Evolutionary conservation across 2,888 invertebrate genomes (phyloP).

Genomic region (Tillus elongatus): DNA sequence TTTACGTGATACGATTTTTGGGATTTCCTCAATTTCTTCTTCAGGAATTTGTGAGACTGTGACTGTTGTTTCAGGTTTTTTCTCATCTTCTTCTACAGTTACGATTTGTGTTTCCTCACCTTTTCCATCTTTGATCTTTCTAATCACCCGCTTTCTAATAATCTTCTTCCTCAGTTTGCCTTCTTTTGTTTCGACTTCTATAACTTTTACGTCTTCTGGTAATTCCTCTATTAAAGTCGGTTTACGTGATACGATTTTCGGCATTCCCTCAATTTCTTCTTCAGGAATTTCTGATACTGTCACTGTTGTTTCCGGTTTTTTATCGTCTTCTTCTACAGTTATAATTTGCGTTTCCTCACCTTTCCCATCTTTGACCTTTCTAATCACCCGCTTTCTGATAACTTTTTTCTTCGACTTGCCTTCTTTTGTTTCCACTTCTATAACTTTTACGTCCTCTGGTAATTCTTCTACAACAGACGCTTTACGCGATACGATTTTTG

Average conservation of each 20-base stretch:
- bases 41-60: constrained; percentile 23
- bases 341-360: constrained; percentile 36
- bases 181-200: constrained; percentile 22
- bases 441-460: constrained; percentile 25
- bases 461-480: constrained; percentile 20
- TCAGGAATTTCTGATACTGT: constrained; percentile 7
- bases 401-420: constrained; percentile 26
- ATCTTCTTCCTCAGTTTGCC: constrained; percentile 26
- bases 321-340: constrained; percentile 29
- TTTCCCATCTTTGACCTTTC: constrained; percentile 15
- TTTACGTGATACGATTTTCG: constrained; percentile 18
- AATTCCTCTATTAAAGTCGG: constrained; percentile 18
- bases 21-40: constrained; percentile 34
- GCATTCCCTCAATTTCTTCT: constrained; percentile 13
- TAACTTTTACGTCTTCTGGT: constrained; percentile 36
- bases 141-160: constrained; percentile 34
- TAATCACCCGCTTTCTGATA: constrained; percentile 5
- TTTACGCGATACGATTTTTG: constrained; percentile 10
- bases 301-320: constrained; percentile 21
- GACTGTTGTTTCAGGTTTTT: constrained; percentile 31
- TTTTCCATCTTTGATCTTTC: constrained; percentile 31
- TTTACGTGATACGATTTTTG: constrained; percentile 4
- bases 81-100: constrained; percentile 43
- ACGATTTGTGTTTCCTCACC: constrained; percentile 39
- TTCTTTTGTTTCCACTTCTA: constrained; percentile 30